These are phyloP conservation scores for Stenurella melanura DNA, from an alignment of 2,888 invertebrate species.

Conservation along the genomic window DNA sequence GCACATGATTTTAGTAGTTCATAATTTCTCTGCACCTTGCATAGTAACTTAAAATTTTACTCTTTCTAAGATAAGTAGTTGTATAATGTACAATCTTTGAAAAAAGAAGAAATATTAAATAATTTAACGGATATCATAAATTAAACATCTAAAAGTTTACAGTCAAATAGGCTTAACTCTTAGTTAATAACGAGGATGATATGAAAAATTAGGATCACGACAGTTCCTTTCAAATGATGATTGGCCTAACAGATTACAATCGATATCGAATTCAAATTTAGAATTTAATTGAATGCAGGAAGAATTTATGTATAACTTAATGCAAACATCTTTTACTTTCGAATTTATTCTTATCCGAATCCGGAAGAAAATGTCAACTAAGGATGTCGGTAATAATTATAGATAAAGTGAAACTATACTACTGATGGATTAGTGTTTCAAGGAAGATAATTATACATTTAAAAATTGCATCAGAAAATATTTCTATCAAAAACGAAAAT, in stretches of 20 bases:
- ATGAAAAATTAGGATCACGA: background rate
- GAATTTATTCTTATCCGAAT: slow-evolving; percentile 28
- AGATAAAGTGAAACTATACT: background rate
- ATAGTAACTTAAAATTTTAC: too few species aligned
- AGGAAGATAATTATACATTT: background rate
- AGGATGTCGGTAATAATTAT: background rate
- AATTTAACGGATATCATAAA: too few species aligned
- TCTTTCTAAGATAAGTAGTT: too few species aligned
- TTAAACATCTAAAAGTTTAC: background rate
- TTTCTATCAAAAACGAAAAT: too few species aligned
- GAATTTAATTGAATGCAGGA: slow-evolving; percentile 19
- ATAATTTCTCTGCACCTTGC: too few species aligned
- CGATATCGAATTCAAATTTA: slow-evolving; percentile 5
- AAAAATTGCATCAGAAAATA: too few species aligned
- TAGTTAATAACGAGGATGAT: background rate
- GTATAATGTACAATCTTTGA: too few species aligned
- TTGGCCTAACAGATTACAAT: slow-evolving; percentile 9
- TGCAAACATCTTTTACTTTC: slow-evolving; percentile 29
- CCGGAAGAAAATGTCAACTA: slow-evolving; percentile 23
- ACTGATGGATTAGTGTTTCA: background rate
- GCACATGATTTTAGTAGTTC: too few species aligned
- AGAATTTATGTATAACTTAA: slow-evolving; percentile 2
- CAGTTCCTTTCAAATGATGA: slow-evolving; percentile 24
- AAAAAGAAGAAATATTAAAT: too few species aligned
- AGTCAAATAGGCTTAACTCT: background rate